Percentiles rank a stretch among this genome's conserved stretches.
Conservation (phyloP, 2,888 invertebrate genomes). For the Diploptera punctata region DNA sequence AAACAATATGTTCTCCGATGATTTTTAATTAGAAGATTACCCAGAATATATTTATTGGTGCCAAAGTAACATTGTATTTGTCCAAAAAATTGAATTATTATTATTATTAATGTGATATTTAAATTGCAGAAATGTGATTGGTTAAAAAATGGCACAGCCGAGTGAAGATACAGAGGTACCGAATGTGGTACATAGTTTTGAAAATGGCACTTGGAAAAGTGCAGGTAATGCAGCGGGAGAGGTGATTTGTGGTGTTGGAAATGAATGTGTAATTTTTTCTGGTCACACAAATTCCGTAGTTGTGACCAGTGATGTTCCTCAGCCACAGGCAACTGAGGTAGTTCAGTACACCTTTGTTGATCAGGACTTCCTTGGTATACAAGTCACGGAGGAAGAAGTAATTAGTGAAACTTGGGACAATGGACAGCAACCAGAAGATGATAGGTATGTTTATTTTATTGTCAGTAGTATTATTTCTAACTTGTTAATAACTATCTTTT, state of each 20-base stretch:
- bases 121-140: too few species aligned
- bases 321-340: slow-evolving; percentile 19
- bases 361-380: slow-evolving; percentile 58
- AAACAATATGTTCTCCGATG: too few species aligned
- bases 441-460: slow-evolving; percentile 59
- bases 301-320: not conserved
- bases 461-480: too few species aligned
- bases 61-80: too few species aligned
- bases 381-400: slow-evolving; percentile 76
- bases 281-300: slow-evolving; percentile 11
- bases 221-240: slow-evolving; percentile 53
- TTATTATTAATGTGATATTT: too few species aligned
- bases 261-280: slow-evolving; percentile 42
- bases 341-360: slow-evolving; percentile 53
- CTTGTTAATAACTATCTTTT: too few species aligned
- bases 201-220: not conserved
- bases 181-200: not conserved
- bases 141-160: slow-evolving; percentile 23
- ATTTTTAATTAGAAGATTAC: too few species aligned
- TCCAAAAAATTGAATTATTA: too few species aligned
- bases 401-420: slow-evolving; percentile 82
- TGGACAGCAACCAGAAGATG: slow-evolving; percentile 71
- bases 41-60: too few species aligned
- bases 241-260: slow-evolving; percentile 60
- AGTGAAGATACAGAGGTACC: not conserved